Percentiles rank a stretch among this genome's conserved stretches.
Evolutionary conservation across 2,113 vertebrate species (phyloP).

Genomic region (Plotosus lineatus): DNA sequence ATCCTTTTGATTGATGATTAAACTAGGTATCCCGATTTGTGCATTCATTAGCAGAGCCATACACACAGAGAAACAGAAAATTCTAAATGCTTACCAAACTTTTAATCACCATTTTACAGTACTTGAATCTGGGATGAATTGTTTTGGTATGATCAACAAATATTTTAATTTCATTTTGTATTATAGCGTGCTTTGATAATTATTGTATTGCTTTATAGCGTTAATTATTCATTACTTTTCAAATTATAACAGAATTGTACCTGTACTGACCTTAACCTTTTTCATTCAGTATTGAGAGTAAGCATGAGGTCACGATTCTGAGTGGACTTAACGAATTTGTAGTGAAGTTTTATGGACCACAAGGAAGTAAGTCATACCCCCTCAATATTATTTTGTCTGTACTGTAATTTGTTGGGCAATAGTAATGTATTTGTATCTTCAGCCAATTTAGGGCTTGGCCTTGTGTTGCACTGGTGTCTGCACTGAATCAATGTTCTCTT

Average conservation of each 20-base stretch:
- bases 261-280: conserved; percentile 72
- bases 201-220: not conserved
- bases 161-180: too few species aligned
- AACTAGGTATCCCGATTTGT: too few species aligned
- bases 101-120: too few species aligned
- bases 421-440: not conserved
- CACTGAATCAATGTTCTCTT: not conserved
- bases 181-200: too few species aligned
- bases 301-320: conserved; percentile 98
- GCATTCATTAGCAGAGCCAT: too few species aligned
- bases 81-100: too few species aligned
- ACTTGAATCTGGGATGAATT: too few species aligned
- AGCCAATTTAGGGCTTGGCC: not conserved
- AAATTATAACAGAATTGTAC: not conserved
- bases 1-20: too few species aligned
- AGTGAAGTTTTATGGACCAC: conserved; percentile 99
- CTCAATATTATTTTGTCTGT: too few species aligned
- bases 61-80: too few species aligned
- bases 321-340: conserved; percentile 99
- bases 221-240: not conserved
- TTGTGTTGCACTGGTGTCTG: not conserved
- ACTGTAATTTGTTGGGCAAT: too few species aligned
- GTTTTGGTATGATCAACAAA: too few species aligned
- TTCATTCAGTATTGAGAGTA: conserved; percentile 92
- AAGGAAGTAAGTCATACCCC: conserved; percentile 99